phyloP scores from a whole-genome alignment of 2,888 invertebrate genomes.

The Volucella zonaria region DNA sequence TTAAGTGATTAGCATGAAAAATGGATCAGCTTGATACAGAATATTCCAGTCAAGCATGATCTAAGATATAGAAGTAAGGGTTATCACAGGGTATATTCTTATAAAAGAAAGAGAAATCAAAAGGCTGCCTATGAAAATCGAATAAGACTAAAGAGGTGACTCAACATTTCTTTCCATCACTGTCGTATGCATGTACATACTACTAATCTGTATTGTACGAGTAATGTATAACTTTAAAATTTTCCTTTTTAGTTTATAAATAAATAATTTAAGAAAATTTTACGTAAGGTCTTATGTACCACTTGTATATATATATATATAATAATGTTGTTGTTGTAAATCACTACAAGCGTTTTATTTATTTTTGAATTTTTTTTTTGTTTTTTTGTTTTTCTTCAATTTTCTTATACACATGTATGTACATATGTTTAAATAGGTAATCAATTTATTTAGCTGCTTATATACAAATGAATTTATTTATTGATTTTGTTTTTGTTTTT shows the following conservation, averaged over 20 bases:
- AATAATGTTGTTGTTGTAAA: conserved; percentile 60
- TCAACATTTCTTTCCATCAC: not conserved
- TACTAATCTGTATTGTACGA: not conserved
- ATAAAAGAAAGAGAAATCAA: too few species aligned
- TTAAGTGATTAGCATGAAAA: too few species aligned
- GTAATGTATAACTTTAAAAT: conserved; percentile 27
- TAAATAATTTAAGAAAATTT: conserved; percentile 35
- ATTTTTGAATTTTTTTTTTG: conserved; percentile 9
- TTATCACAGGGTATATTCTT: too few species aligned
- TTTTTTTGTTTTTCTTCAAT: too few species aligned
- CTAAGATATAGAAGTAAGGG: too few species aligned
- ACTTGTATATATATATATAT: conserved; percentile 34
- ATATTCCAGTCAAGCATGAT: too few species aligned
- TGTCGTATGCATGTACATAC: not conserved
- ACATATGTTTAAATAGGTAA: conserved; percentile 58
- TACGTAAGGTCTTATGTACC: conserved; percentile 51
- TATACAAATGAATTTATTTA: conserved; percentile 53
- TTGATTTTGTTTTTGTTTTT: conserved; percentile 24
- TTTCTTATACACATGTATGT: conserved; percentile 52
- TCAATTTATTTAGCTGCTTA: conserved; percentile 69
- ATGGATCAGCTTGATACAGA: too few species aligned
- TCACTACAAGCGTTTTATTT: conserved; percentile 69
- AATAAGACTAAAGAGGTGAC: not conserved
- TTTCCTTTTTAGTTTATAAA: conserved; percentile 1
- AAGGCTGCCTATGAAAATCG: too few species aligned